phyloP scores from a whole-genome alignment of 2,797 vertebrate species.

The Falco concolor region DNA sequence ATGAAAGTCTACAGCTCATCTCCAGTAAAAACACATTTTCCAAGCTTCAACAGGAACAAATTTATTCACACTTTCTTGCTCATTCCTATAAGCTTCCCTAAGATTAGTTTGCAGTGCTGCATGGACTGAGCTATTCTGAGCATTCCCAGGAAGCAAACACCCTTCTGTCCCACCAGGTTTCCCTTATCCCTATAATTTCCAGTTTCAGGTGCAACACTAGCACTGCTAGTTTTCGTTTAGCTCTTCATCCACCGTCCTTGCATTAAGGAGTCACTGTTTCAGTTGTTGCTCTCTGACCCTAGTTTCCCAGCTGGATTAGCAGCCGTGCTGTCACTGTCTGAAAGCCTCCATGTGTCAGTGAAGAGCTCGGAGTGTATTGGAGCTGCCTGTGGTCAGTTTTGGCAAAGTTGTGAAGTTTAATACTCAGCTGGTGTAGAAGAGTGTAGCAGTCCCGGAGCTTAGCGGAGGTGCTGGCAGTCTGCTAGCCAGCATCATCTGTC shows the following conservation, averaged over 20 bases:
- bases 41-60: background rate
- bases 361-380: background rate
- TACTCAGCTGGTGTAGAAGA: background rate
- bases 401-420: background rate
- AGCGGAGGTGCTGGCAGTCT: background rate
- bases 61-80: background rate
- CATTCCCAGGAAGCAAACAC: background rate
- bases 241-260: background rate
- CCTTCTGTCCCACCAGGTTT: background rate
- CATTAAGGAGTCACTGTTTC: background rate
- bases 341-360: background rate
- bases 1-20: background rate
- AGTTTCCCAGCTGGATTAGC: background rate
- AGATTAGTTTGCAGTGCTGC: background rate
- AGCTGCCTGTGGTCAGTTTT: background rate
- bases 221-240: background rate
- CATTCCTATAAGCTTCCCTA: background rate
- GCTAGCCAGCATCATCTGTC: background rate
- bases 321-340: rapidly evolving
- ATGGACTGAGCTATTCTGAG: background rate
- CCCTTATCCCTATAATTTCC: background rate
- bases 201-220: background rate
- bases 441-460: rapidly evolving
- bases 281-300: background rate
- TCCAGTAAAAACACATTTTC: background rate